phyloP scores from a whole-genome alignment of 2,797 vertebrate genomes.

The Poeciliopsis paucimaculata region DNA sequence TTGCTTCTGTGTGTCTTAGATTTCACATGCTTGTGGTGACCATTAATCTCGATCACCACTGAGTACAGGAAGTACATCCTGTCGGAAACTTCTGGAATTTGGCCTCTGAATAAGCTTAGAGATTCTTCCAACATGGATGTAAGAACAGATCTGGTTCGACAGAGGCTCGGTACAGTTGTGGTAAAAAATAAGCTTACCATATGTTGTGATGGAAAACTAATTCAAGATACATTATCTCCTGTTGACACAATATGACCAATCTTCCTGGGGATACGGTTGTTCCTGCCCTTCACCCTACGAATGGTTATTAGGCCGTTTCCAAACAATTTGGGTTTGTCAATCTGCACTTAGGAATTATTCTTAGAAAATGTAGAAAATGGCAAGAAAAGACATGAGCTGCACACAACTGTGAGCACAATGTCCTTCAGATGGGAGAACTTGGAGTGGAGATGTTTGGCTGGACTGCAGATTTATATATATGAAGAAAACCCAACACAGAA shows the following conservation, averaged over 20 bases:
- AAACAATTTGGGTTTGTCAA: neutral
- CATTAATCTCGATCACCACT: neutral
- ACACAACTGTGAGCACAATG: neutral
- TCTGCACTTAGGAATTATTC: neutral
- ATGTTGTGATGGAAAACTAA: neutral
- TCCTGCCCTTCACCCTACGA: neutral
- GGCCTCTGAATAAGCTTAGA: neutral
- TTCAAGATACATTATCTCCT: neutral
- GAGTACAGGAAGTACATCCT: neutral
- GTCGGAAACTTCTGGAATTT: neutral
- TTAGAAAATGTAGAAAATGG: neutral
- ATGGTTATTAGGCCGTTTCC: neutral
- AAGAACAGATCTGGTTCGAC: neutral
- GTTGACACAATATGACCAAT: neutral
- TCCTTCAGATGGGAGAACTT: neutral
- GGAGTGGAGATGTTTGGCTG: neutral
- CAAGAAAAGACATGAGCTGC: neutral
- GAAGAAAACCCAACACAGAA: neutral
- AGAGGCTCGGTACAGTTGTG: neutral
- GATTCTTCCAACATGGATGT: slow-evolving; percentile 5
- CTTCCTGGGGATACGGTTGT: neutral
- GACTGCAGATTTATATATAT: neutral
- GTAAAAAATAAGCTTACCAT: neutral
- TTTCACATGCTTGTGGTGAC: neutral
- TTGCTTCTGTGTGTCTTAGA: slow-evolving; percentile 4